A percentile compares a stretch with the other conserved stretches of the same genome.
phyloP scores from a whole-genome alignment of 2,797 vertebrate species.

The Eulemur rubriventer region DNA sequence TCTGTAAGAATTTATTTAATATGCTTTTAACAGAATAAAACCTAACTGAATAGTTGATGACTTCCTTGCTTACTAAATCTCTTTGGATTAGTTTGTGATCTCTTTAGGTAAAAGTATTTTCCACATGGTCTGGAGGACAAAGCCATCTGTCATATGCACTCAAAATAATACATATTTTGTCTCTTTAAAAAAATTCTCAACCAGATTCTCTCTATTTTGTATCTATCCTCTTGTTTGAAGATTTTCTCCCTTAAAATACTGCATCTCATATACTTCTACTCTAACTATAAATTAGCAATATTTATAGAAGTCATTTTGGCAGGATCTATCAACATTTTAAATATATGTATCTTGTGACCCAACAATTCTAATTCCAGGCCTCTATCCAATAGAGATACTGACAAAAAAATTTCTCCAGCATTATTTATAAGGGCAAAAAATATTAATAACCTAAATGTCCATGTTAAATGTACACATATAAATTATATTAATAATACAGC shows the following conservation, averaged over 20 bases:
- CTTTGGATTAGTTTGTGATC: not conserved
- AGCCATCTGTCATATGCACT: not conserved
- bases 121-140: not conserved
- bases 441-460: not conserved
- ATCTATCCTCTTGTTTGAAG: not conserved
- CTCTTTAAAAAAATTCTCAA: not conserved
- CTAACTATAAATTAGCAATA: not conserved
- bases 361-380: not conserved
- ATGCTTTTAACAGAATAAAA: slow-evolving; percentile 20
- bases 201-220: not conserved
- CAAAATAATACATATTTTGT: slow-evolving; percentile 21
- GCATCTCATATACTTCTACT: not conserved
- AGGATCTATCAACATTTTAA: not conserved
- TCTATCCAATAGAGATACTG: not conserved
- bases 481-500: not conserved
- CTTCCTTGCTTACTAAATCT: not conserved
- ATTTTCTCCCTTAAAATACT: not conserved
- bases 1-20: not conserved
- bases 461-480: not conserved
- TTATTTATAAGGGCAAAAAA: slow-evolving; percentile 4
- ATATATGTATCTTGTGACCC: not conserved
- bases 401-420: not conserved
- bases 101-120: slow-evolving; percentile 7
- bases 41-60: not conserved
- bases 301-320: not conserved